Base-by-base conservation (phyloP, 2,888 invertebrate species). In the Biston betularia region DNA sequence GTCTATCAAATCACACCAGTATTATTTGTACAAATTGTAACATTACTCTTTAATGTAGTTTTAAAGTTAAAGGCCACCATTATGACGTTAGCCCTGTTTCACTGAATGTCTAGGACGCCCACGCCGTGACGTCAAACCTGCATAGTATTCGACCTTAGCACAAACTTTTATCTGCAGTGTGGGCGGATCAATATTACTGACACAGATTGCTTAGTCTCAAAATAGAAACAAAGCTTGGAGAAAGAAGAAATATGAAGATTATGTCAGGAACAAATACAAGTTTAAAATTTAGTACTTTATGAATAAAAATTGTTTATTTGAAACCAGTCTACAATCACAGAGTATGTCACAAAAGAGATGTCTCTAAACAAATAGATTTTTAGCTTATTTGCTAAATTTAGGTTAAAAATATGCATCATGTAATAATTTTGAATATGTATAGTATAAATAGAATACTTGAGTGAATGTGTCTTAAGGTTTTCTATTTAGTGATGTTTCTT, bases 41-140 rank as follows among this genome's bases (percentile, higher is more conserved):
- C 10, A 6, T 7, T 15, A 6, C n/a, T 7, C 7, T 14, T 9
- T 10, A 10, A 48, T 44, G 56, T 0, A 14, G 40, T 11, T 38
- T 46, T 46, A 54, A 42, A 40, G 15, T 40, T 33, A 7, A 45
- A 54, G 42, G 54, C 42, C 54, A 54, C 42, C n/a, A 40, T 15
- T 40, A 8, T 6, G 11, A 5, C 38, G 15, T 0, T n/a, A 38
- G 14, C 38, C 54, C 24, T 11, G 15, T 11, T 40, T 11, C n/a
- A 52, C 5, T 54, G 11, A 42, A 9, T 38, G 8, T 38, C 49
- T 55, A 52, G 45, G 45, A 57, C 63, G 53, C 65, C 59, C 1
- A 53, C 45, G 54, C 12, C 1, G n/a, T 59, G 59, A 65, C 65
- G 65, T 65, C 59, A 65, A n/a, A 11, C 34, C 54, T 59, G 58